phyloP scores from a whole-genome alignment of 35 echinoderm and acorn worm species.

The Lytechinus pictus region DNA sequence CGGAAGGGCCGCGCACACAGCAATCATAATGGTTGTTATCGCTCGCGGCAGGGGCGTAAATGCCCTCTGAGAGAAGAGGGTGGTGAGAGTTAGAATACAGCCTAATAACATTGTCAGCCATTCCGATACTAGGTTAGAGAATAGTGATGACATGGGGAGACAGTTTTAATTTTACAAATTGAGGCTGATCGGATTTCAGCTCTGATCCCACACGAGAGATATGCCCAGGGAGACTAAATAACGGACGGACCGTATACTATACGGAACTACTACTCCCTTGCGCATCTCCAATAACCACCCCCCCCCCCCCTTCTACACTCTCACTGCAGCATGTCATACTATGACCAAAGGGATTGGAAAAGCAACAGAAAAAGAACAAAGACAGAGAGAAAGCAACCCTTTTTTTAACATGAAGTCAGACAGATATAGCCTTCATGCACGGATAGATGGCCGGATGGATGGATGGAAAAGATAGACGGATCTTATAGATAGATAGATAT shows the following conservation, averaged over 20 bases:
- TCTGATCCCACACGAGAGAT: constrained; percentile 8
- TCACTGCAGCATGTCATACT: constrained; percentile 1
- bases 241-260: neutral
- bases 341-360: neutral
- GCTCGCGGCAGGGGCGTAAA: constrained; percentile 40
- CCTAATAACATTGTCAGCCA: constrained; percentile 54
- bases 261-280: neutral
- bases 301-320: neutral
- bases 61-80: constrained; percentile 13
- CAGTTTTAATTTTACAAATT: constrained; percentile 58
- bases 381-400: no score
- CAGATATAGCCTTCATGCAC: no score
- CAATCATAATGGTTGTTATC: constrained; percentile 43
- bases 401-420: no score
- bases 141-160: constrained; percentile 52
- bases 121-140: constrained; percentile 49
- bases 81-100: constrained; percentile 47
- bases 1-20: neutral
- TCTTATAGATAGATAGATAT: neutral
- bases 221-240: constrained; percentile 4
- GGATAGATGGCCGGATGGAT: neutral
- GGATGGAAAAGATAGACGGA: neutral
- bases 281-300: neutral
- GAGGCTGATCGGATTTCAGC: constrained; percentile 49
- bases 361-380: no score